A percentile compares a stretch with the other conserved stretches of the same genome.
phyloP scores from a whole-genome alignment of 2,113 vertebrate genomes.

The Callopanchax toddi region DNA sequence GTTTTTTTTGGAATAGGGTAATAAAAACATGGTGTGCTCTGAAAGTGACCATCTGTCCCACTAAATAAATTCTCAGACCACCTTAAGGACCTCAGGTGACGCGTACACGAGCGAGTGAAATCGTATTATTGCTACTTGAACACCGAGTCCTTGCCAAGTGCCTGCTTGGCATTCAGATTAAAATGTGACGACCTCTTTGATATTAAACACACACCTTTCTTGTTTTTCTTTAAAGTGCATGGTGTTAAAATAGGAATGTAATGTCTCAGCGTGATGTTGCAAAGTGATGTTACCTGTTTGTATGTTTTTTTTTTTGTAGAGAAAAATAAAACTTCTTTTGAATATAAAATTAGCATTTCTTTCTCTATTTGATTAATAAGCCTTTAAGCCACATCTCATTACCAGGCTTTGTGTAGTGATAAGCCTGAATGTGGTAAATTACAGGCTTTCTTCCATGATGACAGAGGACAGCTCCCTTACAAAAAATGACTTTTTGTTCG shows the following conservation, averaged over 20 bases:
- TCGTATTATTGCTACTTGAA: slow-evolving; percentile 58
- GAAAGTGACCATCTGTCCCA: slow-evolving; percentile 30
- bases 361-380: slow-evolving; percentile 53
- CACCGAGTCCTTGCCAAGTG: slow-evolving; percentile 51
- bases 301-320: slow-evolving; percentile 78
- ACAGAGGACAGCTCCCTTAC: background rate
- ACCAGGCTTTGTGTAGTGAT: slow-evolving; percentile 8
- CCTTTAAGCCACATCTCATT: slow-evolving; percentile 48
- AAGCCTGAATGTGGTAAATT: slow-evolving; percentile 22
- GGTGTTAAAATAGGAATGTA: slow-evolving; percentile 75
- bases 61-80: slow-evolving; percentile 32
- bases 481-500: slow-evolving; percentile 22
- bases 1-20: background rate
- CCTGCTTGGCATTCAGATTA: slow-evolving; percentile 58
- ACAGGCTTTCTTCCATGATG: slow-evolving; percentile 1
- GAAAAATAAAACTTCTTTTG: slow-evolving; percentile 58
- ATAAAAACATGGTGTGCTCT: slow-evolving; percentile 8
- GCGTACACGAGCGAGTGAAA: slow-evolving; percentile 36
- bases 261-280: slow-evolving; percentile 78
- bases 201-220: slow-evolving; percentile 44
- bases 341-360: slow-evolving; percentile 48
- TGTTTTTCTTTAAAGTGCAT: slow-evolving; percentile 74
- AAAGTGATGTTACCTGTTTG: slow-evolving; percentile 82
- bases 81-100: slow-evolving; percentile 40
- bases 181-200: slow-evolving; percentile 58